Conservation (phyloP, 35 echinoderm and acorn worm species). For the Lytechinus pictus region DNA sequence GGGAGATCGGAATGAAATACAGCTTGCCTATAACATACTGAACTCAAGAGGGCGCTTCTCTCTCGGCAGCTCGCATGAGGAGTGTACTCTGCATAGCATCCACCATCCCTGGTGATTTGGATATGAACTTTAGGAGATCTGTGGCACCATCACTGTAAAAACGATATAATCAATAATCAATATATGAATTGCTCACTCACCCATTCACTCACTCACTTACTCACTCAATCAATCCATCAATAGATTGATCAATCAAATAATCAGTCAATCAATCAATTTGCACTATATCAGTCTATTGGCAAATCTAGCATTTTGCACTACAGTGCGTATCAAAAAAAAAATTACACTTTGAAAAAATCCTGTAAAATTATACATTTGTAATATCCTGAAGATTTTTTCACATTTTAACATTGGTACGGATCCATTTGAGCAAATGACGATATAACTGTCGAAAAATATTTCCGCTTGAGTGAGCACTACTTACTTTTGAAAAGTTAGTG, state of each 20-base stretch:
- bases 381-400: too few relatives aligned
- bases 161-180: neutral
- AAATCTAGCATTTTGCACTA: neutral
- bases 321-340: neutral
- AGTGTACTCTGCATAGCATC: slow-evolving; percentile 26
- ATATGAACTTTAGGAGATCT: neutral
- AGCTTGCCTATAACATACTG: neutral
- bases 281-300: neutral
- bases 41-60: slow-evolving; percentile 38
- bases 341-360: too few relatives aligned
- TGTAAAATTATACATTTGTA: too few relatives aligned
- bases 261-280: too few relatives aligned
- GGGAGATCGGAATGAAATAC: neutral
- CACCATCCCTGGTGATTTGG: slow-evolving; percentile 41
- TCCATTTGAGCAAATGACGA: too few relatives aligned
- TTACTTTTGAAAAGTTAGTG: too few relatives aligned
- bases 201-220: neutral
- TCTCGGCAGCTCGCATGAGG: neutral
- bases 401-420: too few relatives aligned
- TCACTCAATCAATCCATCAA: neutral
- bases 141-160: slow-evolving; percentile 28
- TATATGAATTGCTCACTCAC: neutral
- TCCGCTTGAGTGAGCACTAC: too few relatives aligned
- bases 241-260: neutral
- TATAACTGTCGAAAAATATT: too few relatives aligned